Percentiles rank a stretch among this genome's conserved stretches.
Evolutionary conservation across 2,797 vertebrate species (phyloP).

Genomic region (Siniperca undulata): DNA sequence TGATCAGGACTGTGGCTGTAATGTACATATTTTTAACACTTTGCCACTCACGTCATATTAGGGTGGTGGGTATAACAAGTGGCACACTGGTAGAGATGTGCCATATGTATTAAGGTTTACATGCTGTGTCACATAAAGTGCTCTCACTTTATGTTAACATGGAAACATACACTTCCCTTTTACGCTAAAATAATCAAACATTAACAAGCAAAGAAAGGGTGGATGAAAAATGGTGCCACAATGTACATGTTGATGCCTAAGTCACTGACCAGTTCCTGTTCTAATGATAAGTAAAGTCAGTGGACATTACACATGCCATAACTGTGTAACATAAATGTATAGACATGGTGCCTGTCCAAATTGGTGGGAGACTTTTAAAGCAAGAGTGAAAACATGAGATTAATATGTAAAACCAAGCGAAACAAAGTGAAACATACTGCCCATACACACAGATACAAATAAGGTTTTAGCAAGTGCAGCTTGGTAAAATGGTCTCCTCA

Average conservation of each 20-base stretch:
- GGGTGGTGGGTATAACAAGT: neutral
- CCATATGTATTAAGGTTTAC: neutral
- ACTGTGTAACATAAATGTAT: neutral
- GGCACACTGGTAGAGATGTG: neutral
- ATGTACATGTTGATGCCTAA: neutral
- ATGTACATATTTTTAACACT: neutral
- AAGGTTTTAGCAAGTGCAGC: neutral
- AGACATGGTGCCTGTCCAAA: neutral
- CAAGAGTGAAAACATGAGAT: neutral
- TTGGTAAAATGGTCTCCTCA: neutral
- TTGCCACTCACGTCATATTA: neutral
- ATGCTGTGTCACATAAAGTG: neutral
- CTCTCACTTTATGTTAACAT: neutral
- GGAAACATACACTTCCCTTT: neutral
- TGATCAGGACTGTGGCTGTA: neutral
- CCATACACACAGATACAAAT: neutral
- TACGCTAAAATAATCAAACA: neutral
- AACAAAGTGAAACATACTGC: neutral
- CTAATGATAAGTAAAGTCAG: neutral
- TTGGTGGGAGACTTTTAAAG: neutral
- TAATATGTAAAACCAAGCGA: neutral
- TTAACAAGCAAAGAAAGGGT: constrained; percentile 4
- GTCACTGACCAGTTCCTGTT: neutral
- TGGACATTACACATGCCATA: neutral
- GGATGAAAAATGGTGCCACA: neutral